Base-by-base conservation (phyloP, 1,140 invertebrate species). In the Drosophila persimilis region DNA sequence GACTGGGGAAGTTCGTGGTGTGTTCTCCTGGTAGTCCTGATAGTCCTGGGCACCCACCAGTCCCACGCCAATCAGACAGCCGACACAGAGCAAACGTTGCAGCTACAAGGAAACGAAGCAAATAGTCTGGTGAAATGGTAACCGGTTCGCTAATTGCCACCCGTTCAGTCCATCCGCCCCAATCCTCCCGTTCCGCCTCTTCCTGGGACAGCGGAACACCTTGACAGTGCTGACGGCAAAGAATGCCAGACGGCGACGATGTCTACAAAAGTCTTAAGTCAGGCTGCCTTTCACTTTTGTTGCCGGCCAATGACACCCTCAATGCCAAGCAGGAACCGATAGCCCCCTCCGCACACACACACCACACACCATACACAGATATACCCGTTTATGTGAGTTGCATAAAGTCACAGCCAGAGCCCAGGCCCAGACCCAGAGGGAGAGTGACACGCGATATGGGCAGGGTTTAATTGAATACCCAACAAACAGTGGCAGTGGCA, bases 11-110 rank as follows among this genome's bases (percentile, higher is more conserved):
- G 92, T 77, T 86, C 95, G 90, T 43, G 92, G 89, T 78, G 92
- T 92, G 76, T 92, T 91, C 29, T 92, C 89, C 61, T 90, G 89
- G 41, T 94, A 93, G 73, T 94, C 95, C 51, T 94, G 92, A 79
- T 94, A 94, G 45, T 95, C 94, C 84, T 94, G 94, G 15, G 92
- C 93, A 72, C 92, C 91, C 56, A 89, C 88, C 39, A 92, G 64
- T 0, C 66, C 67, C 29, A 60, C 63, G 17, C 61, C 72, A 29
- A 79, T 51, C 62, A 90, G 57, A 26, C 75, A 72, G 45, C 75
- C 53, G 17, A 91, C 53, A 51, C 90, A 53, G 46, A 90, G 51
- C 59, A 90, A 67, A 45, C 53, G 62, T 59, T 84, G 65, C 48
- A 88, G 56, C 89, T 90, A 56, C 6, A 77, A 71, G 17, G 17